Percentiles rank a stretch among this genome's conserved stretches.
Evolutionary conservation across 2,888 invertebrate species (phyloP).

Genomic region (Limnephilus auricula): DNA sequence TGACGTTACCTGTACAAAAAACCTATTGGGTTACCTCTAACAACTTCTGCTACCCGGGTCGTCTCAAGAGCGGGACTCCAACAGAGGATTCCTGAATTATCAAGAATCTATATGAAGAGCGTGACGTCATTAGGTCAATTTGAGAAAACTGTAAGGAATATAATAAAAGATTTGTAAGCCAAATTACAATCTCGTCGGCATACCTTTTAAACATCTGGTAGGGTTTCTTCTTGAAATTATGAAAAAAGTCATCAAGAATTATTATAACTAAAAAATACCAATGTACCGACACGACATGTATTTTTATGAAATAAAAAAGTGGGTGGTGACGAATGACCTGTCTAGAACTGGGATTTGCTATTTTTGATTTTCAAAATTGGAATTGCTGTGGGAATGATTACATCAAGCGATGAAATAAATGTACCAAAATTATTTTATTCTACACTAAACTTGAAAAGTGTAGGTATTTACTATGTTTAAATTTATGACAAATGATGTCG

Average conservation of each 20-base stretch:
- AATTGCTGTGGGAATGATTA: too few relatives aligned
- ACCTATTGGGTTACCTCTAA: neutral
- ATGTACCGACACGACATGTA: too few relatives aligned
- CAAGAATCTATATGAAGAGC: neutral
- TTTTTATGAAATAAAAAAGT: too few relatives aligned
- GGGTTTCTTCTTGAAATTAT: neutral
- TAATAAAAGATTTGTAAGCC: neutral
- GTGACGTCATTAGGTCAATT: neutral
- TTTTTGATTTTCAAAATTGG: too few relatives aligned
- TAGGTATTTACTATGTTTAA: too few relatives aligned
- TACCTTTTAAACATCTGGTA: neutral
- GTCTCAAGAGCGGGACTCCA: neutral
- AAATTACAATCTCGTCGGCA: neutral
- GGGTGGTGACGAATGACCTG: too few relatives aligned
- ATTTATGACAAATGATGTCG: too few relatives aligned
- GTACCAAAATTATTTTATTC: too few relatives aligned
- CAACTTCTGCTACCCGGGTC: conserved; percentile 5
- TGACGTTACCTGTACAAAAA: conserved; percentile 1
- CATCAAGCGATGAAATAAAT: too few relatives aligned
- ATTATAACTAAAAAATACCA: too few relatives aligned
- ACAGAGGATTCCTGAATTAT: neutral
- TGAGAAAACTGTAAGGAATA: neutral
- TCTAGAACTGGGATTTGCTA: too few relatives aligned
- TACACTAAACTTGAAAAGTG: too few relatives aligned
- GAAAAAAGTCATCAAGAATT: neutral